Base-by-base conservation (phyloP, 2,888 invertebrate genomes). In the Aethes cnicana region DNA sequence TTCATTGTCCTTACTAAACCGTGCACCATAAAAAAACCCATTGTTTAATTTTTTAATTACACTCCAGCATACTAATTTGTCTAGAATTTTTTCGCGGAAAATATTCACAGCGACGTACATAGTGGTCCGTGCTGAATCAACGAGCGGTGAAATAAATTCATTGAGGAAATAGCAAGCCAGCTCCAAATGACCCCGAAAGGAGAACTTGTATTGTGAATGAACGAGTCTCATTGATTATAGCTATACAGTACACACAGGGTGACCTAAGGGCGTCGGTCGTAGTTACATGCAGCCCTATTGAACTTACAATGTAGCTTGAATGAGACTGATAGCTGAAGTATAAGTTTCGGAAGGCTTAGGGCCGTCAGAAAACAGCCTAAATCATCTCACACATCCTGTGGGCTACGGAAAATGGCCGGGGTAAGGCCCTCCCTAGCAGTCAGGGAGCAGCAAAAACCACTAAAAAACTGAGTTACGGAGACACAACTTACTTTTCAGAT, bases 401-500 rank as follows among this genome's bases (percentile, higher is more conserved):
- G 78, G 76, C 73, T 74, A 68, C 69, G 75, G 69, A 86, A 88
- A 87, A 90, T 89, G 88, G 88, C 89, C 85, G 88, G 84, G 83
- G 75, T 74, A 76, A 70, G 76, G 82, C 82, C 84, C 83, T 81
- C 74, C 84, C 85, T 84, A 74, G 68, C 68, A 72, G 66, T 66
- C 72, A 80, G 83, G 84, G 81, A 81, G 79, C 80, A 74, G 72
- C 75, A 71, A 69, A 63, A 66, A 65, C 53, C 64, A 61, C 73
- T n/a, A n/a, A 68, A 75, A 79, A 82, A 69, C 66, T 79, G 76
- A 76, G 76, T 72, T 63, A 74, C 68, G 74, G 69, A 60, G 63
- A 69, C 70, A 72, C 58, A 81, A 93, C 95, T 95, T 91, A 96
- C 95, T 95, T 95, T 92, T 96, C 95, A 94, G 93, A 94, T 93